These are phyloP conservation scores for Pipistrellus nathusii DNA, from an alignment of 2,797 vertebrate species.

Conservation along the genomic window DNA sequence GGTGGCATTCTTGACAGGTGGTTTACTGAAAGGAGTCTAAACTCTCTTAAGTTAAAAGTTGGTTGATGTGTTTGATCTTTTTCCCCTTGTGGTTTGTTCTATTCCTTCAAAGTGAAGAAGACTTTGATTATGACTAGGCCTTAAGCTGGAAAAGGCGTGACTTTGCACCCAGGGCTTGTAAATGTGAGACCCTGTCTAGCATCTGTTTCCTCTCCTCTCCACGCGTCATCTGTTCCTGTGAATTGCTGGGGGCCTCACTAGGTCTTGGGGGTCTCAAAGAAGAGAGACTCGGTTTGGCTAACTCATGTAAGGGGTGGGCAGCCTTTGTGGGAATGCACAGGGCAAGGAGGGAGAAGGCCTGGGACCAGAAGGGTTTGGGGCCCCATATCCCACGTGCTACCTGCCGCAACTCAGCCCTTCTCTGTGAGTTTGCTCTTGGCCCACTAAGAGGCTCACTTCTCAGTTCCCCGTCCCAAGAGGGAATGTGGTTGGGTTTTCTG, in stretches of 20 bases:
- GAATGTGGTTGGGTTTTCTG: neutral
- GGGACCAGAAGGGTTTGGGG: neutral
- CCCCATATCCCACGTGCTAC: neutral
- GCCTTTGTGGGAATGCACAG: accelerated
- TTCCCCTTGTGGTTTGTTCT: conserved; percentile 70
- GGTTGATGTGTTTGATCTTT: conserved; percentile 50
- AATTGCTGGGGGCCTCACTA: neutral
- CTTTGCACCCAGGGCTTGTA: neutral
- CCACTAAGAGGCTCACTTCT: neutral
- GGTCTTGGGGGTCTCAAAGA: neutral
- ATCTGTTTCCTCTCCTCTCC: too few relatives aligned
- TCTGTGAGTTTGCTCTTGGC: neutral
- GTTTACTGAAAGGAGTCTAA: conserved; percentile 38
- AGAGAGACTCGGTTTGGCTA: neutral
- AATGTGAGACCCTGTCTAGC: neutral
- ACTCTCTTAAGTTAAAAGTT: conserved; percentile 68
- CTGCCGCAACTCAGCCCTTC: neutral
- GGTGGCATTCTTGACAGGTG: neutral
- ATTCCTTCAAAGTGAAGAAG: conserved; percentile 74
- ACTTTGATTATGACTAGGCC: conserved; percentile 63
- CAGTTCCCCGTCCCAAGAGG: neutral
- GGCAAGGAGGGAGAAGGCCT: neutral
- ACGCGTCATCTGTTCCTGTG: accelerated
- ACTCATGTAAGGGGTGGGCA: accelerated
- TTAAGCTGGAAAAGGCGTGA: conserved; percentile 18